phyloP scores from a whole-genome alignment of 2,797 vertebrate species.

The Lithobates pipiens region DNA sequence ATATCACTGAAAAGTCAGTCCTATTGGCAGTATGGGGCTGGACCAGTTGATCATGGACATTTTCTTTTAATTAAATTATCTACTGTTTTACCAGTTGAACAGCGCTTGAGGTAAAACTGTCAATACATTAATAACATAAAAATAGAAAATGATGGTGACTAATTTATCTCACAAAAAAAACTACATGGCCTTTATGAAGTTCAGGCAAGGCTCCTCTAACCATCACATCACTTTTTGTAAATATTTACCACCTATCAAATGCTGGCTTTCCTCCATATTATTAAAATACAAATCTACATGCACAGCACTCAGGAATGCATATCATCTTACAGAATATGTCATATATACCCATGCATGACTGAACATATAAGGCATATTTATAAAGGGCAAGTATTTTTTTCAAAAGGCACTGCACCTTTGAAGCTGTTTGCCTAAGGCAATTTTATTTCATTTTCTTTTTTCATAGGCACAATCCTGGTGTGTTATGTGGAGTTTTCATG shows the following conservation, averaged over 20 bases:
- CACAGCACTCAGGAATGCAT: background rate
- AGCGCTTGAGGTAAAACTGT: too few relatives aligned
- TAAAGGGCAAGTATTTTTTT: slow-evolving; percentile 32
- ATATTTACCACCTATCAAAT: background rate
- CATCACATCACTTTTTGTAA: background rate
- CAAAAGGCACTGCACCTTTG: slow-evolving; percentile 22
- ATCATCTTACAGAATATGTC: slow-evolving; percentile 3
- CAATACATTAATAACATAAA: too few relatives aligned
- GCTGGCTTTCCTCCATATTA: background rate
- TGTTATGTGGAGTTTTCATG: slow-evolving; percentile 12
- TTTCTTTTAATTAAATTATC: too few relatives aligned
- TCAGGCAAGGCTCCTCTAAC: background rate
- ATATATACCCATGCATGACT: slow-evolving; percentile 22
- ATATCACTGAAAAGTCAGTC: too few relatives aligned
- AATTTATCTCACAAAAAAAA: too few relatives aligned
- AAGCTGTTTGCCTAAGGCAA: slow-evolving; percentile 33
- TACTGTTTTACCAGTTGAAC: too few relatives aligned
- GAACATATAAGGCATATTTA: slow-evolving; percentile 27
- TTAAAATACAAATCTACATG: background rate
- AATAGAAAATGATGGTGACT: too few relatives aligned
- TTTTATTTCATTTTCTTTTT: slow-evolving; percentile 19
- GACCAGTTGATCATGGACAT: too few relatives aligned
- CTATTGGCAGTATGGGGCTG: too few relatives aligned
- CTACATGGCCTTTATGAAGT: background rate
- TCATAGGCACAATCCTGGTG: slow-evolving; percentile 16